A percentile compares a stretch with the other conserved stretches of the same genome.
These are phyloP conservation scores for Parazoanthus darwini DNA, from an alignment of 92 coral and sea anemone species.

Conservation along the genomic window DNA sequence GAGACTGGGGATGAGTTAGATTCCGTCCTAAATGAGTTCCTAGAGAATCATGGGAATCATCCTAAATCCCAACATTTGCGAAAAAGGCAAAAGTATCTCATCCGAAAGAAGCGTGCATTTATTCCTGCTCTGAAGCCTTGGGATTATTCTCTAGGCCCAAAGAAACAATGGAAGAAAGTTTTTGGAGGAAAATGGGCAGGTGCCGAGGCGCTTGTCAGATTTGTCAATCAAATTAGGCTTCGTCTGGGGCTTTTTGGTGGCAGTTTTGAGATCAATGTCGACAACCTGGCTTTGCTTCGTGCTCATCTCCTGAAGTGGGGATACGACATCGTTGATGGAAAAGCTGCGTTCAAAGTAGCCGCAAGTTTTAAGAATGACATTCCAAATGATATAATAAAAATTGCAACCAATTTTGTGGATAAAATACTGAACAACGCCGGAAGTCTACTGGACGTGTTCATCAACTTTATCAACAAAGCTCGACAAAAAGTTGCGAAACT, in stretches of 20 bases:
- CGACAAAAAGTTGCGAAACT: constrained; percentile 62
- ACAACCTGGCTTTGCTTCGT: constrained; percentile 68
- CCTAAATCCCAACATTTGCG: constrained; percentile 56
- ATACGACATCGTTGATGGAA: constrained; percentile 73
- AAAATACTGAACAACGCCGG: constrained; percentile 69
- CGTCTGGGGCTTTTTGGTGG: constrained; percentile 88
- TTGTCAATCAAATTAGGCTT: constrained; percentile 68
- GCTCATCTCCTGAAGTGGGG: constrained; percentile 73
- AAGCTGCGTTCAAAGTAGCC: constrained; percentile 87
- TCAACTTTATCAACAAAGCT: constrained; percentile 70
- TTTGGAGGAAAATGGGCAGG: constrained; percentile 81
- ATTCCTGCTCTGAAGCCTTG: constrained; percentile 77
- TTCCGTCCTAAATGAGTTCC: constrained; percentile 59
- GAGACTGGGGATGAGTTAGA: constrained; percentile 73
- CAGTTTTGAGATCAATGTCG: constrained; percentile 72
- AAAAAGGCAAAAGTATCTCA: constrained; percentile 50
- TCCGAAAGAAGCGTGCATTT: constrained; percentile 79
- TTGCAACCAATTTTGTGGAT: constrained; percentile 85
- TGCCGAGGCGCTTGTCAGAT: constrained; percentile 72
- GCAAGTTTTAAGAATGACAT: constrained; percentile 96
- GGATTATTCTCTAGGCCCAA: constrained; percentile 72
- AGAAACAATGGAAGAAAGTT: constrained; percentile 63
- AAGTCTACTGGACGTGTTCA: constrained; percentile 74
- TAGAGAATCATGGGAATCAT: constrained; percentile 82
- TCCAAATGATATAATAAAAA: constrained; percentile 92